These are phyloP conservation scores for Phthorimaea operculella DNA, from an alignment of 1,140 invertebrate genomes.

Conservation along the genomic window DNA sequence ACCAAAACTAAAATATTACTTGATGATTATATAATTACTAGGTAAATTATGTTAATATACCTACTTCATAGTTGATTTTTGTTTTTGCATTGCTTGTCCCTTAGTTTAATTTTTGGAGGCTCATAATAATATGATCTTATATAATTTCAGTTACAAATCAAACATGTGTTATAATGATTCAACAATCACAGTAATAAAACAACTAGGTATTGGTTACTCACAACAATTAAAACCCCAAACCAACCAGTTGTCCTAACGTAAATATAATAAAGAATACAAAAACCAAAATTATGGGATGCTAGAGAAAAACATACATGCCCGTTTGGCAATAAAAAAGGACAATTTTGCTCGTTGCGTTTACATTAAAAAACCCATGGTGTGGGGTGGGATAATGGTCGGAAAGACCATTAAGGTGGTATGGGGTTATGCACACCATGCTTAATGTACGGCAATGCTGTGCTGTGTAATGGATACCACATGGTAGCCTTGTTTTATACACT, in stretches of 20 bases:
- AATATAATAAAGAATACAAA: slow-evolving; percentile 52
- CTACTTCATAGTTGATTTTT: too few relatives aligned
- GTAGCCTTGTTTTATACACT: slow-evolving; percentile 7
- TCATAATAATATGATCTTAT: too few relatives aligned
- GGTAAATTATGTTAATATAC: too few relatives aligned
- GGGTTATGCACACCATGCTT: not conserved
- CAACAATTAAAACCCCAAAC: too few relatives aligned
- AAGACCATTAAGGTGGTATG: slow-evolving; percentile 41
- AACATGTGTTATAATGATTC: too few relatives aligned
- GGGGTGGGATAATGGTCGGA: slow-evolving; percentile 49
- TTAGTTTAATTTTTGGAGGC: too few relatives aligned
- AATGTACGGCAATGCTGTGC: slow-evolving; percentile 4
- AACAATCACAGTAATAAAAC: too few relatives aligned
- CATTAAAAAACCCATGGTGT: slow-evolving; percentile 48
- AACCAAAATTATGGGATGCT: slow-evolving; percentile 34
- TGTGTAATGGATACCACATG: slow-evolving; percentile 49
- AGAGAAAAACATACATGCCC: slow-evolving; percentile 41
- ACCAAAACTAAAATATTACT: not conserved
- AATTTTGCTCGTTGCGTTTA: slow-evolving; percentile 43
- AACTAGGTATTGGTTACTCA: too few relatives aligned
- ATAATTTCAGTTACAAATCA: too few relatives aligned
- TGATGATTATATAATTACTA: slow-evolving; percentile 19
- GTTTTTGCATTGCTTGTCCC: too few relatives aligned
- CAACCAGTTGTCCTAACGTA: slow-evolving; percentile 19
- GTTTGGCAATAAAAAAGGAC: slow-evolving; percentile 46